Evolutionary conservation across 2,113 vertebrate genomes (phyloP), one percentile per base, ranked within the genome.

Genomic region (Conger conger): DNA sequence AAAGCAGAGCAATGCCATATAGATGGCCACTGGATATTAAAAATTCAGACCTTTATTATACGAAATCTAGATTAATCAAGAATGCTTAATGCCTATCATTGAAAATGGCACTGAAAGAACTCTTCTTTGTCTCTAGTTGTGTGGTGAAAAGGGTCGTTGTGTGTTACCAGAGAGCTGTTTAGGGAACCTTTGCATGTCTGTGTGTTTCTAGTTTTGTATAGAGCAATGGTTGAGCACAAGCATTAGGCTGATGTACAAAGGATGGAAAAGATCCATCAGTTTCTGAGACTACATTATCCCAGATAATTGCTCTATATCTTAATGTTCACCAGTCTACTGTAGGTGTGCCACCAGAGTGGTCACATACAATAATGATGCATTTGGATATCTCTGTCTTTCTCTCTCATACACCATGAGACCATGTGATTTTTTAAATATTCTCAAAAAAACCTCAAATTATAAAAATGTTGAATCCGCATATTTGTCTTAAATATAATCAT

Each of bases 21-120:
- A 86, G 86, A 89, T 83, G 87, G 53, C 89, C 83, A 82, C 88
- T 86, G 79, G 73, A 79, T 82, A 50, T 95, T 87, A 94, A 95
- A 94, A 94, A 95, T 94, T 93, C 90, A 95, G 83, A 92, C 87
- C 88, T 87, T 93, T 94, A 93, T 95, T 94, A 93, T 94, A 94
- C 90, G 87, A 93, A 93, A 94, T 93, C 92, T 90, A 93, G 93
- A 95, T 95, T 92, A 94, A 91, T 94, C 92, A 95, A 93, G 89
- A 95, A 95, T 95, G 88, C 90, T 93, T 95, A 93, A 95, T 95
- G 92, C 85, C 87, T 91, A 91, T 91, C 91, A 91, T 91, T 89
- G 89, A 88, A 91, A 92, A 88, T 89, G 4, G 89, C 92, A 91
- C 91, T 83, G 85, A 90, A 86, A 92, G 87, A 90, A 85, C 85